Base-by-base conservation (phyloP, 2,797 vertebrate genomes). In the Coranthus polyacanthus region DNA sequence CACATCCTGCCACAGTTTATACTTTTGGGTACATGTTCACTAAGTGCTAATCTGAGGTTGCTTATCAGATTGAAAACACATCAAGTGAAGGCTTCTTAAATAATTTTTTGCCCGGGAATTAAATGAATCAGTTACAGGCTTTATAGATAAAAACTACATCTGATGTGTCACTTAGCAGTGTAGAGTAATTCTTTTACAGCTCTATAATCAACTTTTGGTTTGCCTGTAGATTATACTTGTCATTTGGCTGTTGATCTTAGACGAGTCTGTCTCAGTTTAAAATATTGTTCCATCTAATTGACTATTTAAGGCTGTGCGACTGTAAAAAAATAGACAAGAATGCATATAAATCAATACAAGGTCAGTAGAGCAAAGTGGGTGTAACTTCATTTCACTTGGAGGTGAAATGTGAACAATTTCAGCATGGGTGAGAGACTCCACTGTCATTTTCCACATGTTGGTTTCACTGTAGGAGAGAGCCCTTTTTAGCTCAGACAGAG, bases 1-100 rank as follows among this genome's bases (percentile, higher is more conserved):
- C 84, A 88, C 88, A 91, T 93, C 89, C 89, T 83, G 67, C 79
- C 85, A 80, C 76, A 70, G 80, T 75, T 76, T 68, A 86, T 75
- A 78, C 75, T 77, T 85, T 20, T 62, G 57, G 58, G 13, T 41
- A 38, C n/a, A 21, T 83, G 58, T 80, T 85, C 79, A 75, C 72
- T 13, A 58, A 72, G 41, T 34, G 41, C 41, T 67, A 70, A 72
- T 75, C 67, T 53, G 16, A 43, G 68, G 29, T 10, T n/a, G 6
- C 22, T 68, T 34, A 41, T 57, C 21, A 45, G 11, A 22, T 39
- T 77, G 13, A 45, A 46, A 65, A 79, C 56, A 49, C 21, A 43
- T 52, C 21, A 36, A 45, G 7, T 50, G 4, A 66, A 17, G 12
- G 18, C 56, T 54, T 70, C 7, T 16, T n/a, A 59, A 69, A 49